phyloP scores from a whole-genome alignment of 2,797 vertebrate species.

The Bufotes viridis region DNA sequence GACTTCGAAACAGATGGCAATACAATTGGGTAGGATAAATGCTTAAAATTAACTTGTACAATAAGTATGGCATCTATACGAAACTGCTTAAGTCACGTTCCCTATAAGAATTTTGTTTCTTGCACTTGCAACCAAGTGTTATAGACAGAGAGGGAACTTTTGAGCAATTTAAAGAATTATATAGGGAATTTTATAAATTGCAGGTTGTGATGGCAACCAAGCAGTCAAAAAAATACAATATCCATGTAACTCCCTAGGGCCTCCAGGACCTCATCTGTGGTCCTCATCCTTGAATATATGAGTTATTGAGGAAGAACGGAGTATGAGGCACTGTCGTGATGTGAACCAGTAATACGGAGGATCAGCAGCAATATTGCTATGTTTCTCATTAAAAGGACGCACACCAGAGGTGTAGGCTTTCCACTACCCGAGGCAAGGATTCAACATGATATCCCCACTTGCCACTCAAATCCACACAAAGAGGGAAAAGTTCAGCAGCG shows the following conservation, averaged over 20 bases:
- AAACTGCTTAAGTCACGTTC: background rate
- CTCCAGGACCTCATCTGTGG: background rate
- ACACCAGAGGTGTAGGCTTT: too few species aligned
- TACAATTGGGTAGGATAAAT: background rate
- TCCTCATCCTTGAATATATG: background rate
- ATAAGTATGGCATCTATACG: background rate
- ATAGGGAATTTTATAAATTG: background rate
- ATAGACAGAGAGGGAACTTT: background rate
- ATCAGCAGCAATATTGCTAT: background rate
- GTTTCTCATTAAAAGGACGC: too few species aligned
- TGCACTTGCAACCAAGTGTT: background rate
- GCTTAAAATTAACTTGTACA: background rate
- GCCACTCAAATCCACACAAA: too few species aligned
- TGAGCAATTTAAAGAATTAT: background rate
- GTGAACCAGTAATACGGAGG: background rate
- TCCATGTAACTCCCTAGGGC: background rate
- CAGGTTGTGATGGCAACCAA: background rate
- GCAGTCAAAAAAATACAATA: background rate
- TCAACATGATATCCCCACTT: too few species aligned
- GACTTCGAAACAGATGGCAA: slow-evolving; percentile 1
- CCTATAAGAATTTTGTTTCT: background rate
- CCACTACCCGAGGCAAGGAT: too few species aligned
- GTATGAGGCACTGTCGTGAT: background rate
- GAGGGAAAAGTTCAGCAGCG: too few species aligned
- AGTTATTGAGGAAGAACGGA: background rate